Conservation (phyloP, 1,140 invertebrate genomes). For the Drosophila triauraria region DNA sequence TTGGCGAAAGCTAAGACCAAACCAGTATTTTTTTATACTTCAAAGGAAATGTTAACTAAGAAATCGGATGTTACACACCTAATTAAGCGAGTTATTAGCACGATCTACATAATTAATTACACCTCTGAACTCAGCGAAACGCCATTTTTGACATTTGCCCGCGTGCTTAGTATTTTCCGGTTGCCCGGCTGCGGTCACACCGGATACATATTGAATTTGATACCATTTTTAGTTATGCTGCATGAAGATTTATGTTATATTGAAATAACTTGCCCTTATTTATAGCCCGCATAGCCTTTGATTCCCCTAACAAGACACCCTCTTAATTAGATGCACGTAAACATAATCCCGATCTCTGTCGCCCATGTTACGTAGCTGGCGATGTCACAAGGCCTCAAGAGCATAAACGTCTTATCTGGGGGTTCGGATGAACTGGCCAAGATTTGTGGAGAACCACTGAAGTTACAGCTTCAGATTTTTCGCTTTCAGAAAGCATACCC, state of each 20-base stretch:
- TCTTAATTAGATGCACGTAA: background rate
- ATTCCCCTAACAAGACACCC: background rate
- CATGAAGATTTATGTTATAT: conserved; percentile 52
- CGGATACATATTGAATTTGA: conserved; percentile 65
- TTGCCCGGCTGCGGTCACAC: conserved; percentile 35
- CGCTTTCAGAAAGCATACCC: background rate
- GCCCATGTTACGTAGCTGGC: conserved; percentile 25
- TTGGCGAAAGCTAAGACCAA: background rate
- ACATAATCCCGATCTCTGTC: background rate
- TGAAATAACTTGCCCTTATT: conserved; percentile 12
- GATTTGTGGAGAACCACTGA: background rate
- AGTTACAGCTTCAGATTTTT: background rate
- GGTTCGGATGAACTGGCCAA: conserved; percentile 1
- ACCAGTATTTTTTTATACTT: no score
- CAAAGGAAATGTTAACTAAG: no score
- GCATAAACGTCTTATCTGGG: conserved; percentile 34
- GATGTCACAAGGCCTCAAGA: conserved; percentile 33
- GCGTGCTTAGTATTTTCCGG: background rate
- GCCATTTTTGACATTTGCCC: background rate
- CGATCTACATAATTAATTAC: background rate
- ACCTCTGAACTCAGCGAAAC: background rate
- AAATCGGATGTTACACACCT: background rate
- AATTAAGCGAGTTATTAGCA: background rate
- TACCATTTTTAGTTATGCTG: conserved; percentile 77
- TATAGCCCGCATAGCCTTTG: background rate